Conservation (phyloP, 2,888 invertebrate species). For the Hemistola chrysoprasaria region DNA sequence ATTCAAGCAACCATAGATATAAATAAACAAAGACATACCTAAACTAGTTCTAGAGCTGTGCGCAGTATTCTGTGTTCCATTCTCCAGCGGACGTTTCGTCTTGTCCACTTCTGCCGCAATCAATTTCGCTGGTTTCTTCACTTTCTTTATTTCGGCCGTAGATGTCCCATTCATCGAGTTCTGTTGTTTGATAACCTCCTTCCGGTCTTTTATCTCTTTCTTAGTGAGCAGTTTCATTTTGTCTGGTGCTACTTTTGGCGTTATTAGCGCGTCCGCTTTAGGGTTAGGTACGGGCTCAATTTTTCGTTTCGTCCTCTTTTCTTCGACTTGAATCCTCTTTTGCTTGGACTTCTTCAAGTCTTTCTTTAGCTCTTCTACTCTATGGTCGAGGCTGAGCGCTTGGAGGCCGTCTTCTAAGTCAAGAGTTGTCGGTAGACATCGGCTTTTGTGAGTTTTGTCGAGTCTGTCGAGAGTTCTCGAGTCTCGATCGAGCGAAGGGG, state of each 20-base stretch:
- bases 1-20: neutral
- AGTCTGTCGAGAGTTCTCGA: conserved; percentile 69
- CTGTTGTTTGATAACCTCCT: conserved; percentile 67
- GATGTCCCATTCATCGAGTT: conserved; percentile 53
- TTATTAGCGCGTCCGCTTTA: conserved; percentile 59
- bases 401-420: conserved; percentile 82
- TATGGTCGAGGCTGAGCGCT: conserved; percentile 73
- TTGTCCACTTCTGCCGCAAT: conserved; percentile 57
- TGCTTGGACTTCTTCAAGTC: conserved; percentile 63
- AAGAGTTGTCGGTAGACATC: conserved; percentile 75
- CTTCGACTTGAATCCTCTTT: conserved; percentile 54
- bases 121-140: conserved; percentile 57
- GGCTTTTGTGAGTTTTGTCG: conserved; percentile 69
- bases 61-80: conserved; percentile 51
- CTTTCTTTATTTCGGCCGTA: conserved; percentile 57
- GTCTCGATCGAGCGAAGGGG: conserved; percentile 72
- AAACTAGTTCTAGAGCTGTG: conserved; percentile 51
- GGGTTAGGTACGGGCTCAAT: conserved; percentile 67
- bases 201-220: conserved; percentile 67
- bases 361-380: conserved; percentile 76
- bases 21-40: conserved; percentile 42
- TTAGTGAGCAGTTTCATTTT: conserved; percentile 67
- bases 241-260: conserved; percentile 62
- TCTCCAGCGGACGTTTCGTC: conserved; percentile 51
- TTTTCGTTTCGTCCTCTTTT: conserved; percentile 52